These are phyloP conservation scores for Corbicula japonica DNA, from an alignment of 2,888 invertebrate species.

Conservation along the genomic window DNA sequence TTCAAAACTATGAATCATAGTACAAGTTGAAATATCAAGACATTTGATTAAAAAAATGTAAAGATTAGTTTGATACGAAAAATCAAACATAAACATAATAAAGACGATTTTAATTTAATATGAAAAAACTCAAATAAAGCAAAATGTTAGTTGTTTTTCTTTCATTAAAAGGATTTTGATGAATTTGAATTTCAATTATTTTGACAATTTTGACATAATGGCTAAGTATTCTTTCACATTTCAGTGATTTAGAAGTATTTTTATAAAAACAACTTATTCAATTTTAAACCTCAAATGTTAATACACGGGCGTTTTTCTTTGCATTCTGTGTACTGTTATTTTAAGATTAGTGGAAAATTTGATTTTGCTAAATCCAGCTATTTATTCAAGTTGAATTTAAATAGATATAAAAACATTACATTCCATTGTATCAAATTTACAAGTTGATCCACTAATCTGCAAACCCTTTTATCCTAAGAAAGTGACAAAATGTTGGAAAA, in stretches of 20 bases:
- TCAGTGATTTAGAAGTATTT: constrained; percentile 49
- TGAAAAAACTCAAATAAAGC: constrained; percentile 21
- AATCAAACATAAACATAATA: neutral
- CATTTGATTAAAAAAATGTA: constrained; percentile 13
- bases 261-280: constrained; percentile 56
- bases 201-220: constrained; percentile 47
- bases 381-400: constrained; percentile 59
- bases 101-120: neutral
- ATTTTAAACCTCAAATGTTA: constrained; percentile 50
- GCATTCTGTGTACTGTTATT: constrained; percentile 43
- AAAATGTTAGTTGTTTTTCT: constrained; percentile 36
- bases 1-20: constrained; percentile 9
- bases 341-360: constrained; percentile 56
- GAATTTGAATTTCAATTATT: constrained; percentile 55
- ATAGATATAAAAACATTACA: constrained; percentile 58
- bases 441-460: constrained; percentile 41
- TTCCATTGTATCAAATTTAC: constrained; percentile 51
- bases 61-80: constrained; percentile 3
- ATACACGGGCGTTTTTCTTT: constrained; percentile 32
- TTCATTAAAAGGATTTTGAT: constrained; percentile 51
- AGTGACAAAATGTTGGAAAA: constrained; percentile 40
- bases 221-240: constrained; percentile 23
- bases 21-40: constrained; percentile 33
- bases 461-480: constrained; percentile 13
- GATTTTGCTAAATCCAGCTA: constrained; percentile 53